Evolutionary conservation across 2,888 invertebrate species (phyloP).

Genomic region (Acleris cristana): DNA sequence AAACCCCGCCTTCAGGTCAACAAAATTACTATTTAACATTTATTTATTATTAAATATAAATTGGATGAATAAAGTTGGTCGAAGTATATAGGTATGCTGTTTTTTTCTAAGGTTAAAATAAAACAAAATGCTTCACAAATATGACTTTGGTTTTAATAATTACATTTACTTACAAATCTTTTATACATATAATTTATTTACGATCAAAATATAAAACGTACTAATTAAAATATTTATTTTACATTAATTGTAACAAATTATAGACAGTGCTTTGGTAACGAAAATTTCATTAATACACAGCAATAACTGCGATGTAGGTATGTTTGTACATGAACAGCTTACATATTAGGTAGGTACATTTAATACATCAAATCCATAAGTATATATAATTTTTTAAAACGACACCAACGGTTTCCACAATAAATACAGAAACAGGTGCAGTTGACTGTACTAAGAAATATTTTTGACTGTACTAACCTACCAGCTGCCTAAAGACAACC

Average conservation of each 20-base stretch:
- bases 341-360: too few species aligned
- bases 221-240: slow-evolving; percentile 42
- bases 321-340: neutral
- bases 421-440: too few species aligned
- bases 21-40: neutral
- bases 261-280: slow-evolving; percentile 22
- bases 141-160: slow-evolving; percentile 58
- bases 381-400: too few species aligned
- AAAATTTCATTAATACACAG: neutral
- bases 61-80: neutral
- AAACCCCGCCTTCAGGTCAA: neutral
- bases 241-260: slow-evolving; percentile 15
- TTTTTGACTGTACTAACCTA: too few species aligned
- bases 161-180: slow-evolving; percentile 56
- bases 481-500: too few species aligned
- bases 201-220: slow-evolving; percentile 49
- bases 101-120: neutral
- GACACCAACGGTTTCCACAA: too few species aligned
- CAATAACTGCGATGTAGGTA: neutral
- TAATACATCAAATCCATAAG: too few species aligned
- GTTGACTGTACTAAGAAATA: too few species aligned
- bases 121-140: slow-evolving; percentile 32
- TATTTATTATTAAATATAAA: neutral
- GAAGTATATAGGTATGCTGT: neutral
- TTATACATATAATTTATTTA: slow-evolving; percentile 55